A percentile compares a stretch with the other conserved stretches of the same genome.
phyloP scores from a whole-genome alignment of 1,140 invertebrate species.

The Orchestia grillus region DNA sequence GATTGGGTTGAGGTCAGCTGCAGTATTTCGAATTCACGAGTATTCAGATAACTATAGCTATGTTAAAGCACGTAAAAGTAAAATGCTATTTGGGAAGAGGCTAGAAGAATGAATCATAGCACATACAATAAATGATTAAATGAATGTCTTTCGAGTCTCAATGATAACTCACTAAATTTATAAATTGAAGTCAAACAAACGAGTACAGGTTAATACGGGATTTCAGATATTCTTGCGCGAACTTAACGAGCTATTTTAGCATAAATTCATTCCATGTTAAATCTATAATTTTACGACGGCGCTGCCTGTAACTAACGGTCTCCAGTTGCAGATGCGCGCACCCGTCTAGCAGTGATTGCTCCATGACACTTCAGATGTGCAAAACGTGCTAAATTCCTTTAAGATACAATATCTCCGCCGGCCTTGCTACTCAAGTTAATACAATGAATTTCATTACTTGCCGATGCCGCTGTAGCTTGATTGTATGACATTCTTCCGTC shows the following conservation, averaged over 20 bases:
- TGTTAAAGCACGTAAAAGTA: not conserved
- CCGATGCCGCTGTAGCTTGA: too few relatives aligned
- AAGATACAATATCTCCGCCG: not conserved
- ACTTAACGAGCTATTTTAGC: not conserved
- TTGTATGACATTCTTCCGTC: too few relatives aligned
- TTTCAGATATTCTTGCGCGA: not conserved
- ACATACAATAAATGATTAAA: not conserved
- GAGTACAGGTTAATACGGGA: not conserved
- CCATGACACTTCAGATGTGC: not conserved
- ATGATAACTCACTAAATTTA: not conserved
- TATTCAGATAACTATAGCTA: not conserved
- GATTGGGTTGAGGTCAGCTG: not conserved
- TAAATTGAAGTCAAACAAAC: not conserved
- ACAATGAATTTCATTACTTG: too few relatives aligned
- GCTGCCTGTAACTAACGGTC: not conserved
- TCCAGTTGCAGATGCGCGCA: not conserved
- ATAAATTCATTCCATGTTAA: not conserved
- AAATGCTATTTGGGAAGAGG: not conserved
- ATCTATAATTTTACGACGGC: not conserved
- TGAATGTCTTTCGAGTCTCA: not conserved
- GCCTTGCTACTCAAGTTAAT: not conserved
- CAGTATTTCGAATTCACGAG: not conserved
- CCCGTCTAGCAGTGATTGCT: not conserved
- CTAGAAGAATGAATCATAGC: not conserved
- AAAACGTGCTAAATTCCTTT: not conserved